Percentiles rank a stretch among this genome's conserved stretches.
These are phyloP conservation scores for Siniperca knerii DNA, from an alignment of 2,113 vertebrate genomes.

Conservation along the genomic window DNA sequence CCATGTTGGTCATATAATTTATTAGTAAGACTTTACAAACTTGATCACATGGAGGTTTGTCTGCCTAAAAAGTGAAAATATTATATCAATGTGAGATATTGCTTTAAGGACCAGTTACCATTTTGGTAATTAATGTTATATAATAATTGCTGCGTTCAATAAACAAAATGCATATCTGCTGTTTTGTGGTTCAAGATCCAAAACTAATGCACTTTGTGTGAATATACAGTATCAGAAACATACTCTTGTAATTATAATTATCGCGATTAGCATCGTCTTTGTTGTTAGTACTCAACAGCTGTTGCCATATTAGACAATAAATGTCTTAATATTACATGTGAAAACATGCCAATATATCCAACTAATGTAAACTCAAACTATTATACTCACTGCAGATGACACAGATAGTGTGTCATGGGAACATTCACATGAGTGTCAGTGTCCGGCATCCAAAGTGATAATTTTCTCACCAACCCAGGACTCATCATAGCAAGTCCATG, in stretches of 20 bases:
- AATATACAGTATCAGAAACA: conserved; percentile 4
- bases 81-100: neutral
- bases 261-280: neutral
- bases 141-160: neutral
- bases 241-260: neutral
- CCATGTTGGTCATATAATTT: neutral
- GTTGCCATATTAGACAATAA: conserved; percentile 7
- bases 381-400: neutral
- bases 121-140: conserved; percentile 16
- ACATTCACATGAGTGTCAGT: neutral
- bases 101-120: conserved; percentile 20
- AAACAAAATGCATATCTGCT: conserved; percentile 18
- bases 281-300: neutral
- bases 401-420: neutral
- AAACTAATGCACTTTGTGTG: conserved; percentile 49
- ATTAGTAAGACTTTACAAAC: neutral
- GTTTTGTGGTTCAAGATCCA: conserved; percentile 24
- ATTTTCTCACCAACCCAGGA: neutral
- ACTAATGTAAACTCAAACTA: neutral
- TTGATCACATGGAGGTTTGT: neutral
- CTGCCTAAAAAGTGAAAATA: neutral
- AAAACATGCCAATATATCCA: neutral
- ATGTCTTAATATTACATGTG: neutral
- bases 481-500: neutral
- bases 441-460: neutral